Percentiles rank a stretch among this genome's conserved stretches.
Conservation (phyloP, 2,797 vertebrate species). For the Danio albolineatus region DNA sequence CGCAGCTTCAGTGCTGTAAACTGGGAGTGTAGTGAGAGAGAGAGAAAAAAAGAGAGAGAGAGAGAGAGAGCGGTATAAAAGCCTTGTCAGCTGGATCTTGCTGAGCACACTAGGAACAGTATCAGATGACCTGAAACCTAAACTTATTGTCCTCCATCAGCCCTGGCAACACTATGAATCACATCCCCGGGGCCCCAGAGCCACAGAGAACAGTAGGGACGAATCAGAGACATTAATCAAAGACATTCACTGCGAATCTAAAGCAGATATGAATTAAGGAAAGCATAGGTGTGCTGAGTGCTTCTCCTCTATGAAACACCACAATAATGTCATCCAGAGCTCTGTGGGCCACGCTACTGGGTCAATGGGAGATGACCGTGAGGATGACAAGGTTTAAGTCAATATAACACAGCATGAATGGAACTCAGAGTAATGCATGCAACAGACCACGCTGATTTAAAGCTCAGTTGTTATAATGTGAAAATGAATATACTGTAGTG, state of each 20-base stretch:
- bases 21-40: slow-evolving; percentile 34
- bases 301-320: background rate
- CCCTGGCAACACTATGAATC: slow-evolving; percentile 56
- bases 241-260: slow-evolving; percentile 36
- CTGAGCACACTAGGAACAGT: slow-evolving; percentile 72
- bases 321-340: background rate
- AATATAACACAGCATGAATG: slow-evolving; percentile 25
- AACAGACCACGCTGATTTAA: background rate
- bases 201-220: slow-evolving; percentile 27
- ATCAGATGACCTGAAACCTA: slow-evolving; percentile 78
- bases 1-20: slow-evolving; percentile 43
- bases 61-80: slow-evolving; percentile 58
- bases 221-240: slow-evolving; percentile 56
- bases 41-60: slow-evolving; percentile 12
- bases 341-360: slow-evolving; percentile 9
- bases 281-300: background rate
- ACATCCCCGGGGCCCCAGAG: slow-evolving; percentile 46
- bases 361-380: slow-evolving; percentile 23
- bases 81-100: slow-evolving; percentile 76
- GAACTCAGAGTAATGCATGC: background rate
- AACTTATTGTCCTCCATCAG: slow-evolving; percentile 74
- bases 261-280: slow-evolving; percentile 31
- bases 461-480: background rate
- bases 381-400: slow-evolving; percentile 26
- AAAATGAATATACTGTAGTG: background rate